Conservation (phyloP, 1,140 invertebrate species). For the Platorchestia sp. region DNA sequence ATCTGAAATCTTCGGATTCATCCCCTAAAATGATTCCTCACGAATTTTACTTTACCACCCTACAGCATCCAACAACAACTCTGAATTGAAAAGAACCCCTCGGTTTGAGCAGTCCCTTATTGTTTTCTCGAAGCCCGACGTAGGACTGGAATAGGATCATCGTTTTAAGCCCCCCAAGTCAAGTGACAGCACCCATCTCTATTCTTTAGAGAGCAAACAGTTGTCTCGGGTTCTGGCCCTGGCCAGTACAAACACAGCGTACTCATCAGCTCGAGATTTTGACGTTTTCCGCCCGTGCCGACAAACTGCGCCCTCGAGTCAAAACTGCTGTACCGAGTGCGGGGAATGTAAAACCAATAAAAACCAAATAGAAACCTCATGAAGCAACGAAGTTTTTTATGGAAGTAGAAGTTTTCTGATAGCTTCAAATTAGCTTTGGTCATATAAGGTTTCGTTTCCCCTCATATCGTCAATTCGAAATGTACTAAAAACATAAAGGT, state of each 20-base stretch:
- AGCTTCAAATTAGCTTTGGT: too few relatives aligned
- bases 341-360: too few relatives aligned
- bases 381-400: too few relatives aligned
- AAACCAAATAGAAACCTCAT: too few relatives aligned
- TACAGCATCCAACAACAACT: background rate
- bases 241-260: background rate
- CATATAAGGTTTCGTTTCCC: too few relatives aligned
- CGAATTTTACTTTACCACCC: too few relatives aligned
- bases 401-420: too few relatives aligned
- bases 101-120: background rate
- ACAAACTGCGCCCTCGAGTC: too few relatives aligned
- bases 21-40: background rate
- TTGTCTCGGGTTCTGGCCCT: background rate
- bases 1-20: background rate
- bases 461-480: too few relatives aligned
- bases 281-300: too few relatives aligned
- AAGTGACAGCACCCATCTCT: slow-evolving; percentile 5
- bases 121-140: background rate
- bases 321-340: too few relatives aligned
- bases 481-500: too few relatives aligned
- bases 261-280: background rate
- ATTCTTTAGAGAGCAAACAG: slow-evolving; percentile 30
- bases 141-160: slow-evolving; percentile 3
- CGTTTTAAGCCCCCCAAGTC: slow-evolving; percentile 28
- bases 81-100: background rate